Evolutionary conservation across 2,797 vertebrate species (phyloP), one percentile per base, ranked within the genome.

Genomic region (Pantherophis vulpinus): DNA sequence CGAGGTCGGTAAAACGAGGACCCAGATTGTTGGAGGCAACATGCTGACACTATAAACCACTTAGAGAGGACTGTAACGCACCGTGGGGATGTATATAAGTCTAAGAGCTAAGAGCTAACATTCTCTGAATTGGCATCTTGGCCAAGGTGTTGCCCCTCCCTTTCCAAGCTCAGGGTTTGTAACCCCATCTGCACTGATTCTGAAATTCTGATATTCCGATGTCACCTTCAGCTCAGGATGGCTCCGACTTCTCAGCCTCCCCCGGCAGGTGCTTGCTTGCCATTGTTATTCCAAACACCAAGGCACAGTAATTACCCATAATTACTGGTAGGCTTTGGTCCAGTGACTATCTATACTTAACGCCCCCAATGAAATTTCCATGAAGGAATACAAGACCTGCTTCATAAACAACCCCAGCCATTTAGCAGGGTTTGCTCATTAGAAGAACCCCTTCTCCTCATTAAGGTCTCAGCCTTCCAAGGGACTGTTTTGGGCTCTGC

Each of bases 251-350:
- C 95, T 94, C 94, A 93, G 95, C 95, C 96, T 95, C 29, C 32
- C 32, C 20, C 0, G 0, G 25, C 90, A 59, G 37, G 96, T 86
- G 95, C 95, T 96, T 2, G 0, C 95, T 93, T 95, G 95, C 95
- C 92, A 96, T 96, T 94, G 91, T 95, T 95, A 95, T 96, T 97
- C 96, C 96, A 95, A 95, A 96, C 96, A 94, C 93, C 90, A 89
- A 25, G 0, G 95, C 95, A 94, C 89, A 94, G 96, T 97, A 97
- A 97, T 96, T 96, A 96, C 96, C 94, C 94, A 90, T 96, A 96
- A 97, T 97, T 96, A 97, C 96, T 95, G 91, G 95, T 95, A 96
- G 93, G 97, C 97, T 97, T 96, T 97, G 96, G 96, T 95, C 96
- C 0, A 94, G 95, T 95, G 96, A 96, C 95, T 97, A 32, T 95